Evolutionary conservation across 2,888 invertebrate genomes (phyloP).

Genomic region (Chesias legatella): DNA sequence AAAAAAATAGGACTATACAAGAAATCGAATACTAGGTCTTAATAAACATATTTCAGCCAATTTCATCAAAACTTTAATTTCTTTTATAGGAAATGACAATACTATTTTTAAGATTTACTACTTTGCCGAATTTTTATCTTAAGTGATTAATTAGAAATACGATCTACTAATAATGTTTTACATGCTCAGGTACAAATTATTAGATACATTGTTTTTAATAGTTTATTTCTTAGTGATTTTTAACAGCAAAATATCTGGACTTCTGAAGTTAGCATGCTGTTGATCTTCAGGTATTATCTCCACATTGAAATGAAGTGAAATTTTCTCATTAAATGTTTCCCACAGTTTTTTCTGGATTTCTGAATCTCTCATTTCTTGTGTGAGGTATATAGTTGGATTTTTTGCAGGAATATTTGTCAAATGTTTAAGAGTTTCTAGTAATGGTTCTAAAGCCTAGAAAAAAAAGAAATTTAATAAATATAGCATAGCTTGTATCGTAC

Average conservation of each 20-base stretch:
- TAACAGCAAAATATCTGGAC: constrained; percentile 82
- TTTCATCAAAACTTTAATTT: no score
- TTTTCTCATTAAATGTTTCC: constrained; percentile 59
- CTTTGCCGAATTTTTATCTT: no score
- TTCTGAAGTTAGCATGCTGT: constrained; percentile 82
- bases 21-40: no score
- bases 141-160: no score
- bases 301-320: constrained; percentile 51
- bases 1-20: no score
- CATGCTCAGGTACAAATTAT: neutral
- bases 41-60: no score
- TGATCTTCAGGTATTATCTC: constrained; percentile 77
- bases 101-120: no score
- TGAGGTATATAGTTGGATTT: constrained; percentile 80
- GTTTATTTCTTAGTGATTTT: constrained; percentile 58
- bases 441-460: constrained; percentile 78
- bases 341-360: constrained; percentile 70
- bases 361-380: constrained; percentile 85
- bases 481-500: no score
- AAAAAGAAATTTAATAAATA: no score
- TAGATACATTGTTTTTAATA: neutral
- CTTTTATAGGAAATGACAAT: no score
- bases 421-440: constrained; percentile 80
- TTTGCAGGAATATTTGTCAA: constrained; percentile 59
- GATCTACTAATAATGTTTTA: no score